Evolutionary conservation across 2,888 invertebrate genomes (phyloP).

Genomic region (Byasa hedistus): DNA sequence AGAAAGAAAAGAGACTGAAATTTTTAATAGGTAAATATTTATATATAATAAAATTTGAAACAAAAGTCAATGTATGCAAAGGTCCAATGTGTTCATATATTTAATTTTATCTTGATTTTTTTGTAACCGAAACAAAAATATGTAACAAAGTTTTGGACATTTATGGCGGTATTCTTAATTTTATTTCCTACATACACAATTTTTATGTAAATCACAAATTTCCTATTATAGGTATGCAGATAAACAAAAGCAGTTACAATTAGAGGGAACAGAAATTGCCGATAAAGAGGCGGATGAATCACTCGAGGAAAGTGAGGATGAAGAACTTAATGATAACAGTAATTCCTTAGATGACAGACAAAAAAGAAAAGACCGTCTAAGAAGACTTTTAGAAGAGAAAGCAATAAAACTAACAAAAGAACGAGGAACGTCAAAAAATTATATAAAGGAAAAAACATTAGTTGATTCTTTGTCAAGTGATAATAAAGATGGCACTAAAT

Average conservation of each 20-base stretch:
- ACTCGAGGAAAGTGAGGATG: constrained; percentile 68
- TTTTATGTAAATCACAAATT: neutral
- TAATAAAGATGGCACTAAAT: constrained; percentile 3
- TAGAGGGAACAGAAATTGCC: constrained; percentile 67
- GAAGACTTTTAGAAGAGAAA: constrained; percentile 58
- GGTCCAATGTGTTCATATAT: no score
- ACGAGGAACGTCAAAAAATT: constrained; percentile 25
- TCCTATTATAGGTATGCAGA: constrained; percentile 58
- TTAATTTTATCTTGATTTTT: no score
- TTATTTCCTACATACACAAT: neutral
- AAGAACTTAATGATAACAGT: constrained; percentile 47
- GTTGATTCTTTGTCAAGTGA: neutral
- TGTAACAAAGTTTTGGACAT: no score
- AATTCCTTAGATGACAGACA: constrained; percentile 52
- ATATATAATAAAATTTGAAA: no score
- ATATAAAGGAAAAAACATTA: constrained; percentile 20
- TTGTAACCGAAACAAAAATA: no score
- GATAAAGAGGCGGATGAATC: constrained; percentile 74
- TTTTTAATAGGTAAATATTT: constrained; percentile 73
- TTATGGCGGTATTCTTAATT: no score
- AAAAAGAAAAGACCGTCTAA: constrained; percentile 61
- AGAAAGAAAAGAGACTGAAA: constrained; percentile 71
- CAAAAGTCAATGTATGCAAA: no score
- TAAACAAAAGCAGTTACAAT: constrained; percentile 62
- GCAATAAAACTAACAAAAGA: constrained; percentile 38